phyloP scores from a whole-genome alignment of 2,113 vertebrate genomes.

The Menidia beryllina region DNA sequence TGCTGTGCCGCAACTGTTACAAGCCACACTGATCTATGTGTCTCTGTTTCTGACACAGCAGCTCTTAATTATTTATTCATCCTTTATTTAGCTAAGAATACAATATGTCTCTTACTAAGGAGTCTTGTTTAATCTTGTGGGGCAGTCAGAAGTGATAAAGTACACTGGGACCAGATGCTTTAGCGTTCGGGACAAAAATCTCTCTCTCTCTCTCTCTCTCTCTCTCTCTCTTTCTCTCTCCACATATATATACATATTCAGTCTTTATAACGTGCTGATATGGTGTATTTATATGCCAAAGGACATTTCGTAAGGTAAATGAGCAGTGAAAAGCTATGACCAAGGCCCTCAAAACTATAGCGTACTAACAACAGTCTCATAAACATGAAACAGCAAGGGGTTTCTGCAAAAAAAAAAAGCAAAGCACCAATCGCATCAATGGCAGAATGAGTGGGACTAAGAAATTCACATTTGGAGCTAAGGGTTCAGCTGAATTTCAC shows the following conservation, averaged over 20 bases:
- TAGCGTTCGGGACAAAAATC: conserved; percentile 33
- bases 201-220: too few relatives aligned
- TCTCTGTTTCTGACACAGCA: conserved; percentile 37
- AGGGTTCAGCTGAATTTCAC: neutral
- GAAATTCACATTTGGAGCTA: neutral
- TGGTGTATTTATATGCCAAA: neutral
- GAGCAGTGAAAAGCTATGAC: neutral
- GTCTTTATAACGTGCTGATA: neutral
- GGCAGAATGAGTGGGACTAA: neutral
- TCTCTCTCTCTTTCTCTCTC: too few relatives aligned
- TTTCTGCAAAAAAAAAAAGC: neutral
- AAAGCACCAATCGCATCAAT: neutral
- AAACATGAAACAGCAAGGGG: neutral
- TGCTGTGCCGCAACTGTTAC: conserved; percentile 51
- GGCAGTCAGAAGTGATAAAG: conserved; percentile 60
- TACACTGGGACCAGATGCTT: conserved; percentile 24
- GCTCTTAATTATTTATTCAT: conserved; percentile 45
- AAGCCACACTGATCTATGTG: conserved; percentile 40
- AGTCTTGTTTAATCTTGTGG: conserved; percentile 12
- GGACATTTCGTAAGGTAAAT: neutral
- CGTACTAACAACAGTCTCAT: neutral
- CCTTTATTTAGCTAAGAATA: conserved; percentile 17
- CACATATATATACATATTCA: neutral
- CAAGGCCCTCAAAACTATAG: neutral
- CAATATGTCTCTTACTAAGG: neutral